Evolutionary conservation across 2,113 vertebrate genomes (phyloP).

Genomic region (Macroglossus sobrinus): DNA sequence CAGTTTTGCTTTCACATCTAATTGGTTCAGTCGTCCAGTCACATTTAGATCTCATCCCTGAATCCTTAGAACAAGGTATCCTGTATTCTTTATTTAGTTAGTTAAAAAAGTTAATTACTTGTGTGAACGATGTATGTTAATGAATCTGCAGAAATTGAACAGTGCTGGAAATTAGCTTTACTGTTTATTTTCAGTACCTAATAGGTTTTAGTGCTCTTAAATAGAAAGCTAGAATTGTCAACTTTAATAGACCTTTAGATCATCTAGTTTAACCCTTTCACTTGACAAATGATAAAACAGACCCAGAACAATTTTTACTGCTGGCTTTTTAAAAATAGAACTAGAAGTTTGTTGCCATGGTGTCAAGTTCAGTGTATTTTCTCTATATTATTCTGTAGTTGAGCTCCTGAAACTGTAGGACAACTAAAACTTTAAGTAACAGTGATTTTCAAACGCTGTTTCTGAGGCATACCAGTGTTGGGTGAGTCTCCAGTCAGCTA

Average conservation of each 20-base stretch:
- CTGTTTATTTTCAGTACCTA: not conserved
- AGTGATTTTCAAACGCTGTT: not conserved
- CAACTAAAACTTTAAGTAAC: not conserved
- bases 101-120: not conserved
- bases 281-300: not conserved
- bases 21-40: not conserved
- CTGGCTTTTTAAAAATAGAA: not conserved
- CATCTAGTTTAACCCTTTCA: not conserved
- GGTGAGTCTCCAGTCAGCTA: not conserved
- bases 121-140: not conserved
- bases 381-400: not conserved
- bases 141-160: not conserved
- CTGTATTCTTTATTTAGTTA: not conserved
- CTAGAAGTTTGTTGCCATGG: not conserved
- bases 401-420: not conserved
- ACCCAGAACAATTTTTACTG: not conserved
- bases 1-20: not conserved
- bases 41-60: not conserved
- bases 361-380: not conserved
- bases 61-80: not conserved
- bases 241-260: not conserved
- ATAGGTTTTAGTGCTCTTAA: not conserved
- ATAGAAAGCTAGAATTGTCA: not conserved
- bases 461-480: not conserved
- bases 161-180: not conserved